Base-by-base conservation (phyloP, 2,113 vertebrate genomes). In the Cacatua alba region DNA sequence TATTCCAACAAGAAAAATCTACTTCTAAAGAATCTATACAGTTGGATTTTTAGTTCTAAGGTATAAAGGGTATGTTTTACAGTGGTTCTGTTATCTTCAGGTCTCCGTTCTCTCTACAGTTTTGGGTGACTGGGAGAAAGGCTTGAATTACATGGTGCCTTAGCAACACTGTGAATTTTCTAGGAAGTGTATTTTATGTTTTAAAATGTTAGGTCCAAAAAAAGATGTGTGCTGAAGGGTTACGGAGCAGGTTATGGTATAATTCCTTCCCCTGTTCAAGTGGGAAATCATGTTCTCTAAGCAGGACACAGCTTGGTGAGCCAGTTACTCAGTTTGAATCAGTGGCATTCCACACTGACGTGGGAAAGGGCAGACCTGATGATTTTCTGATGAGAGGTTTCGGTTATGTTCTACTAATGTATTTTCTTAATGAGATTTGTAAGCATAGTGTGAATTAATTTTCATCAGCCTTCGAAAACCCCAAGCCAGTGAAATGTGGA, bases 21-120 rank as follows among this genome's bases (percentile, higher is more conserved):
- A 10, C 33, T 94, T 97, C 72, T 96, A 53, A 96, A 91, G 92
- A 85, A 72, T 70, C 80, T 43, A 8, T 92, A 48, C 19, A 10
- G 86, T n/a, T 96, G 81, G 92, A 19, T 85, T 93, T 96, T 87
- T 79, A 94, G 94, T 94, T 89, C 19, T 19, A 59, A 85, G 70
- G 28, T 79, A 85, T 84, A 92, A 97, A 96, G 88, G 62, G 76
- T 63, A 2, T 69, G 37, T 91, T 95, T 89, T 72, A 82, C 39
- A 91, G 84, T 20, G 57, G 64, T 72, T 78, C 85, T 97, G 88
- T 93, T 94, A 79, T 89, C 92, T 94, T 88, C 49, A 68, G 52
- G 63, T 60, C 81, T 96, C n/a, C 81, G 23, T 91, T 94, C 70
- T 94, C 62, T 95, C 48, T 79, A 65, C 49, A 63, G 86, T 78